Evolutionary conservation across 2,888 invertebrate genomes (phyloP).

Genomic region (Busseola fusca): DNA sequence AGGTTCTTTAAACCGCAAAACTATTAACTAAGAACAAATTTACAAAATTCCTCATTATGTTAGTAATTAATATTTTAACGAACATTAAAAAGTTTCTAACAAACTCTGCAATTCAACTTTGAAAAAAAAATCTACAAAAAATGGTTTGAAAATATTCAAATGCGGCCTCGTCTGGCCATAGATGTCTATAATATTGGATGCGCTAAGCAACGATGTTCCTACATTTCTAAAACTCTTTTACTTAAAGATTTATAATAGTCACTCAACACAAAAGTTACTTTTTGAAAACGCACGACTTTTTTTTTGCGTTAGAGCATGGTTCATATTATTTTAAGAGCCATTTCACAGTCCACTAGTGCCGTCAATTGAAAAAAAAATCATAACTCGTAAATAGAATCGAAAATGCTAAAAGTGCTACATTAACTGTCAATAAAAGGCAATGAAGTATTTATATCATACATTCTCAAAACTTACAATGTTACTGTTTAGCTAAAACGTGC

Average conservation of each 20-base stretch:
- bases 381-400: no score
- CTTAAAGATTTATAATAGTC: not conserved
- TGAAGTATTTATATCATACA: no score
- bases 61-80: conserved; percentile 47
- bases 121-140: conserved; percentile 29
- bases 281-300: not conserved
- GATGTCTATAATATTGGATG: conserved; percentile 17
- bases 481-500: no score
- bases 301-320: not conserved
- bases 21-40: conserved; percentile 19
- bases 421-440: no score
- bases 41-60: conserved; percentile 32
- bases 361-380: no score
- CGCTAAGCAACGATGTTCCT: not conserved
- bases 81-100: conserved; percentile 35
- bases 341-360: no score
- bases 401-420: no score
- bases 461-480: no score
- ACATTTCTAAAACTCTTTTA: not conserved
- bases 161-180: not conserved
- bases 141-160: conserved; percentile 26
- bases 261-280: not conserved
- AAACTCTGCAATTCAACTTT: conserved; percentile 26
- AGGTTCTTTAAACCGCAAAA: conserved; percentile 6
- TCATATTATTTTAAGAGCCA: no score